phyloP scores from a whole-genome alignment of 2,113 vertebrate genomes.

The Ornithorhynchus anatinus region DNA sequence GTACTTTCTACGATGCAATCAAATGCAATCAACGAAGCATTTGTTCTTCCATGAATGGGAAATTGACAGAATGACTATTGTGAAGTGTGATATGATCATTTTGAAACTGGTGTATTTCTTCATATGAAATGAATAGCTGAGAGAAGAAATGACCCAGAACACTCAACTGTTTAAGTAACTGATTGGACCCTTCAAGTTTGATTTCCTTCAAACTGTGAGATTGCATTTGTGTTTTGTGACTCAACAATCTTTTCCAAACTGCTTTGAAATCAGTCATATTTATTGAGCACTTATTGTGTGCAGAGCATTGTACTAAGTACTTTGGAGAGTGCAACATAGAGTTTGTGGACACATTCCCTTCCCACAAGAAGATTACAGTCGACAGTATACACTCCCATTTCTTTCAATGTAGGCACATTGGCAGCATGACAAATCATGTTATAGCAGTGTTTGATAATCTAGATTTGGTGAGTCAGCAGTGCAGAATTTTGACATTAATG shows the following conservation, averaged over 20 bases:
- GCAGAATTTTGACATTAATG: no score
- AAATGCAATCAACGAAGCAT: conserved; percentile 52
- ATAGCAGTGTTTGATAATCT: no score
- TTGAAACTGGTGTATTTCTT: conserved; percentile 12
- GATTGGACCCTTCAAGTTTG: not conserved
- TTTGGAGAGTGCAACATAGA: no score
- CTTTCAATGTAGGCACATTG: no score
- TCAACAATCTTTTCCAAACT: not conserved
- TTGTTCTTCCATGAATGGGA: conserved; percentile 23
- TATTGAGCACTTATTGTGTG: no score
- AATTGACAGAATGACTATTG: conserved; percentile 31
- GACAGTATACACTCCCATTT: no score
- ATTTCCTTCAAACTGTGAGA: conserved; percentile 7
- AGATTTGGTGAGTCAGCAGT: no score
- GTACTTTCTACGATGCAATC: no score
- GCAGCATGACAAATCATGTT: no score
- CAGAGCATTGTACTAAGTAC: no score
- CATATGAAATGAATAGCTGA: conserved; percentile 29
- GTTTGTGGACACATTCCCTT: no score
- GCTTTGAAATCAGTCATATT: not conserved
- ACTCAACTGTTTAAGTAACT: conserved; percentile 3
- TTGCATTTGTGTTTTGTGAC: not conserved
- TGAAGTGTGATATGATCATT: conserved; percentile 31
- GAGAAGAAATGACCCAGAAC: conserved; percentile 25
- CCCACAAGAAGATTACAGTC: no score